Base-by-base conservation (phyloP, 2,113 vertebrate genomes). In the Brienomyrus brachyistius region DNA sequence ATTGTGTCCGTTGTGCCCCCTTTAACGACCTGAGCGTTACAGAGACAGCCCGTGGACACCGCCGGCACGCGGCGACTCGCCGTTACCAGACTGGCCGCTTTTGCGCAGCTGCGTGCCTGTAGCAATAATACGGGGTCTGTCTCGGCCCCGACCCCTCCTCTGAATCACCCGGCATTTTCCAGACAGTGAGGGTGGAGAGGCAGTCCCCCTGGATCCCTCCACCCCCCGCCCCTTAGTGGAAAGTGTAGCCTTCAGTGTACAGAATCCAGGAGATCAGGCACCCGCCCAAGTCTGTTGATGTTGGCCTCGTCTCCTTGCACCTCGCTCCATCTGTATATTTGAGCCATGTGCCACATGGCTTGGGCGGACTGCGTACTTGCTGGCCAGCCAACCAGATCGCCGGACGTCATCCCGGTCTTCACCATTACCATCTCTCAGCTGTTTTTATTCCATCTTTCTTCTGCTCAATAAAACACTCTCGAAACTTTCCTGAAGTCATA, bases 381-480 rank as follows among this genome's bases (percentile, higher is more conserved):
- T 94, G 93, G 94, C 91, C 94, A 93, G 94, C 91, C 94, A 93
- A 94, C 90, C n/a, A 23, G 66, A 43, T 17, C 91, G 88, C 86
- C 90, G 85, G 54, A 85, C 86, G 92, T 52, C 89, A 31, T 35
- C 52, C 93, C 91, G 93, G 91, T 91, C 90, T 91, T 92, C 93
- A 91, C 92, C 93, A 92, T 59, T 47, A 88, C 56, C 31, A 5
- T 93, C 91, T 90, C 91, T 43, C 86, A 43, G 84, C 80, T 84
- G 48, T 66, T 51, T 70, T 88, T 74, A 45, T 74, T 86, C 62
- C 87, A 50, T 70, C 77, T 89, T 56, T 56, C 85, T 21, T 85
- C 43, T 59, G 35, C 74, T 43, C 43, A 27, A 43, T 48, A 45
- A 45, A 54, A 84, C 80, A 19, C 51, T 21, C 52, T 27, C 56